Evolutionary conservation across 2,888 invertebrate species (phyloP).

Genomic region (Matsumyia berberina): DNA sequence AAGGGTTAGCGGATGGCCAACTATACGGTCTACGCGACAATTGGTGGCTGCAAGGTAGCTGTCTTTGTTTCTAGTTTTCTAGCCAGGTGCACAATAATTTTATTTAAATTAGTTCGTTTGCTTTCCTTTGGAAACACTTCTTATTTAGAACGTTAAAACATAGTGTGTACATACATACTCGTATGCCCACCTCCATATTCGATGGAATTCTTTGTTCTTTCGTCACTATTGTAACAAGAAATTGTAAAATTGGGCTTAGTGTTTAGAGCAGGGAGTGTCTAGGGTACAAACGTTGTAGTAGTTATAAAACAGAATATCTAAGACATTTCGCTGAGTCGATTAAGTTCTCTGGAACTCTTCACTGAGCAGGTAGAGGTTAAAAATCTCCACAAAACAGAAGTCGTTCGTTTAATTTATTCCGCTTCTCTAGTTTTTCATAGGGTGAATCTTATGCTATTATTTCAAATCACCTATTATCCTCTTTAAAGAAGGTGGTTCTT

Average conservation of each 20-base stretch:
- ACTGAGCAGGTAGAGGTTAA: too few relatives aligned
- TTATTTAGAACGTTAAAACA: neutral
- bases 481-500: neutral
- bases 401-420: neutral
- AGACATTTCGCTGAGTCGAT: too few relatives aligned
- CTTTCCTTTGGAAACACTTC: constrained; percentile 40
- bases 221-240: neutral
- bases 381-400: too few relatives aligned
- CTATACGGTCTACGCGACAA: constrained; percentile 57
- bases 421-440: neutral
- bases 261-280: neutral
- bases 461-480: neutral
- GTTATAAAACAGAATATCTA: too few relatives aligned
- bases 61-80: constrained; percentile 51
- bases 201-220: neutral
- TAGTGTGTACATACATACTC: neutral
- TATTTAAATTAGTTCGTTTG: constrained; percentile 57
- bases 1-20: constrained; percentile 47
- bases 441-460: neutral
- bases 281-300: neutral
- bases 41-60: constrained; percentile 46
- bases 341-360: too few relatives aligned
- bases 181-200: neutral
- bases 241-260: constrained; percentile 1
- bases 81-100: constrained; percentile 62